Percentiles rank a stretch among this genome's conserved stretches.
These are phyloP conservation scores for Echinometra lucunter DNA, from an alignment of 53 echinoderm and acorn worm species.

Conservation along the genomic window DNA sequence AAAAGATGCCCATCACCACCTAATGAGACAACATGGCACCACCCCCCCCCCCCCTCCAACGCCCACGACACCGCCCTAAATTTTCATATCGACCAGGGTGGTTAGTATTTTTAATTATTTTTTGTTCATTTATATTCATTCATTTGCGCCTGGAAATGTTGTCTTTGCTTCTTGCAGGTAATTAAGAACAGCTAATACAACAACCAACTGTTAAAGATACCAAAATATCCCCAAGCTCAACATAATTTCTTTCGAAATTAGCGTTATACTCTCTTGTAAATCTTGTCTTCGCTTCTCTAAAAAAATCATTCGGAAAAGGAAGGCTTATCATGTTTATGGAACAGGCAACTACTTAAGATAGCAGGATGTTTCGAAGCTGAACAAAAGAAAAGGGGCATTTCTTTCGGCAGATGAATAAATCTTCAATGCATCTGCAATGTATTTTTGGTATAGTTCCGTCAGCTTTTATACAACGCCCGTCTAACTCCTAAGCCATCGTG, in stretches of 20 bases:
- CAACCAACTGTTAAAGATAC: background rate
- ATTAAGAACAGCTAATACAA: no score
- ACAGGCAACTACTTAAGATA: background rate
- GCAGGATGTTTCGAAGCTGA: background rate
- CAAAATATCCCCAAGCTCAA: background rate
- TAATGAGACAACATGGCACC: no score
- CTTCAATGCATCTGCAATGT: background rate
- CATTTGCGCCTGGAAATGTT: no score
- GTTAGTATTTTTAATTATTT: no score
- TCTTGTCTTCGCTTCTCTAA: background rate
- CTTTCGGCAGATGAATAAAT: background rate
- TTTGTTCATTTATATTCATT: no score
- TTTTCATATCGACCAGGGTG: no score
- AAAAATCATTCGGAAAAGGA: background rate
- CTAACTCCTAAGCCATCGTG: background rate
- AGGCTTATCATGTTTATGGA: no score
- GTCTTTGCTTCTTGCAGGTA: background rate
- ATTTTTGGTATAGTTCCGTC: conserved; percentile 10
- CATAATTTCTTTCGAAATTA: background rate
- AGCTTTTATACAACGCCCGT: background rate
- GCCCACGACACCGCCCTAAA: no score
- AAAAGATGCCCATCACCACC: no score
- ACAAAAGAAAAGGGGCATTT: background rate
- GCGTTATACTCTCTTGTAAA: background rate
- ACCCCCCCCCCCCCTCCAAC: no score